Base-by-base conservation (phyloP, 2,797 vertebrate species). In the Tolypeutes matacus region DNA sequence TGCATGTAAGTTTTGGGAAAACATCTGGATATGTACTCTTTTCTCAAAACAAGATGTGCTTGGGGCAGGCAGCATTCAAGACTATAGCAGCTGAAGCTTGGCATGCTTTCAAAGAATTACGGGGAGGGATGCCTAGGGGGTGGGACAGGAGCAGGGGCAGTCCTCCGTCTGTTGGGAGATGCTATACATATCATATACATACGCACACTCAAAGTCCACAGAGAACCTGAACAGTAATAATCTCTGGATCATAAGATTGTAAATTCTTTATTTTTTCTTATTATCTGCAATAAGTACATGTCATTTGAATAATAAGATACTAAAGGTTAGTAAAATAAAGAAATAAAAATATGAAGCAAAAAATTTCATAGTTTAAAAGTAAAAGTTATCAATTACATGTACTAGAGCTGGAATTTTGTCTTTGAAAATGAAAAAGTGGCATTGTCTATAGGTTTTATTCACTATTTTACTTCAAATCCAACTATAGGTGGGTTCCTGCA, bases 291-390 rank as follows among this genome's bases (percentile, higher is more conserved):
- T 69, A 95, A 65, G 65, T 27, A 27, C 15, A 86, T 75, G 25
- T 36, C 7, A 46, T 11, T 46, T 46, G 46, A 46, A 46, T 46
- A 46, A 46, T 36, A 87, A 90, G 64, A 89, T 80, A 39, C 80
- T 81, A 76, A 89, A 77, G 69, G 29, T 84, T 94, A 80, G 46
- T 92, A 87, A 69, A 78, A 94, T 73, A 11, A 46, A 46, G 46
- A 85, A 69, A 89, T 27, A 62, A 17, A 82, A 62, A 84, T 53
- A 62, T 13, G 80, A 86, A 87, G 4, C 31, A 94, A 65, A 65
- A 65, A 58, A 62, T 82, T 84, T 15, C 6, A 31, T 46, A 73
- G 49, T 5, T 92, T 67, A n/a, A 86, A 18, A 86, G 34, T 70
- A n/a, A 82, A 88, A 88, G 23, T 18, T 53, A 64, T 51, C 23